These are phyloP conservation scores for Ornithorhynchus anatinus DNA, from an alignment of 2,113 vertebrate species.

Conservation along the genomic window DNA sequence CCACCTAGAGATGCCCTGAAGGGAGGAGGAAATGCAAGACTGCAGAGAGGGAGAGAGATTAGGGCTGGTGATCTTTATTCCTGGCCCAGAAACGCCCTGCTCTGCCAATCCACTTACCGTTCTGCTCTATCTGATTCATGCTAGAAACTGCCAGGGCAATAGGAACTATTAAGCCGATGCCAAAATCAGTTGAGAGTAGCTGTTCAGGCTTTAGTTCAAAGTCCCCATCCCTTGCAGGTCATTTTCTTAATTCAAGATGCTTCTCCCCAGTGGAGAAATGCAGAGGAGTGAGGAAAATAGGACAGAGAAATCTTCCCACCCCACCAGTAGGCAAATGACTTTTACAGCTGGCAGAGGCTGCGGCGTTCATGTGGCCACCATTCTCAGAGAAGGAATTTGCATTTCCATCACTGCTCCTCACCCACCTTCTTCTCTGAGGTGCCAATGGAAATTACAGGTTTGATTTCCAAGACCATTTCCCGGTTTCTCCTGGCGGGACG, in stretches of 20 bases:
- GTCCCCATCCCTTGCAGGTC: too few relatives aligned
- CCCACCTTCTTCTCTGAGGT: too few relatives aligned
- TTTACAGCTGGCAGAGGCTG: background rate
- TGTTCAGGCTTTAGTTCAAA: too few relatives aligned
- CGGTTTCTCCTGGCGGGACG: background rate
- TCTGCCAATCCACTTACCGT: background rate
- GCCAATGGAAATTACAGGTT: background rate
- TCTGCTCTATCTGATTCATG: background rate
- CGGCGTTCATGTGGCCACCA: too few relatives aligned
- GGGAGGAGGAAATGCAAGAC: fast-evolving
- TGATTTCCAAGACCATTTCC: background rate
- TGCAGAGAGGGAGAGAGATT: too few relatives aligned
- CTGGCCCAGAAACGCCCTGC: background rate
- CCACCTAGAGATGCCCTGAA: background rate
- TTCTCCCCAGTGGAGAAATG: background rate
- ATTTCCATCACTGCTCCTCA: background rate
- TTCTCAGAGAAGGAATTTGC: too few relatives aligned
- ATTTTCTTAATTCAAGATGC: too few relatives aligned
- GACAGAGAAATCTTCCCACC: background rate
- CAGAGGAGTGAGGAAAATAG: background rate
- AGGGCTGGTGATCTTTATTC: background rate
- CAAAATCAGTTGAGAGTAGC: too few relatives aligned
- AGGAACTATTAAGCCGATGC: too few relatives aligned
- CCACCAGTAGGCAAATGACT: background rate
- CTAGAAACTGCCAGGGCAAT: too few relatives aligned